These are phyloP conservation scores for Sphaerophoria taeniata DNA, from an alignment of 2,888 invertebrate species.

Conservation along the genomic window DNA sequence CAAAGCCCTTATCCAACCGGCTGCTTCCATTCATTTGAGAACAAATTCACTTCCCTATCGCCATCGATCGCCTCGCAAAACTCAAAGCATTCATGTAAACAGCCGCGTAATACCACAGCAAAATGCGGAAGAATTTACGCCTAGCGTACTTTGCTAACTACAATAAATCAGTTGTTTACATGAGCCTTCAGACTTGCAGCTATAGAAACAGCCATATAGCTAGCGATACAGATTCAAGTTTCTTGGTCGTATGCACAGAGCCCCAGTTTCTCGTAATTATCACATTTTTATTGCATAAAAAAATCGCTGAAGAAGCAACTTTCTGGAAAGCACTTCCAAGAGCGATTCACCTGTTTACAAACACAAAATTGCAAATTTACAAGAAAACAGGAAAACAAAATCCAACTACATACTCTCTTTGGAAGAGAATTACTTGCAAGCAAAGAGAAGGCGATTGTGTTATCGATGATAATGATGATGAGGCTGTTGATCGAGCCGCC, in stretches of 20 bases:
- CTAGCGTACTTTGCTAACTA: constrained; percentile 66
- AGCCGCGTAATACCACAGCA: constrained; percentile 15
- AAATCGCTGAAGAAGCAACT: constrained; percentile 13
- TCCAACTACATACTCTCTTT: constrained; percentile 39
- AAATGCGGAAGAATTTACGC: constrained; percentile 73
- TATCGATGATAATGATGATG: not conserved
- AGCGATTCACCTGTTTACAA: not conserved
- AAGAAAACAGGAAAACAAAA: not conserved
- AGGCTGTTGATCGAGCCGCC: constrained; percentile 19
- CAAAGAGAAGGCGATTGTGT: constrained; percentile 40
- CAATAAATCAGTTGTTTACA: constrained; percentile 72
- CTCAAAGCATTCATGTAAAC: constrained; percentile 19
- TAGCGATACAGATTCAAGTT: constrained; percentile 22
- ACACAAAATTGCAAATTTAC: not conserved
- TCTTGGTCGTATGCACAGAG: constrained; percentile 31
- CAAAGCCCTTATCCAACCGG: not conserved
- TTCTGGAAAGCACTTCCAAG: not conserved
- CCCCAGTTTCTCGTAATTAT: constrained; percentile 73
- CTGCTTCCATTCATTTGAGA: not conserved
- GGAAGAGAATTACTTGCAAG: constrained; percentile 50
- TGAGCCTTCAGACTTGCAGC: constrained; percentile 30
- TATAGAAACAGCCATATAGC: constrained; percentile 10
- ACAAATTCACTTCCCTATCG: not conserved
- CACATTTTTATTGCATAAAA: constrained; percentile 67
- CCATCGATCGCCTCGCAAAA: not conserved